A percentile compares a stretch with the other conserved stretches of the same genome.
These are phyloP conservation scores for Ammodytes marinus DNA, from an alignment of 2,113 vertebrate species.

Conservation along the genomic window DNA sequence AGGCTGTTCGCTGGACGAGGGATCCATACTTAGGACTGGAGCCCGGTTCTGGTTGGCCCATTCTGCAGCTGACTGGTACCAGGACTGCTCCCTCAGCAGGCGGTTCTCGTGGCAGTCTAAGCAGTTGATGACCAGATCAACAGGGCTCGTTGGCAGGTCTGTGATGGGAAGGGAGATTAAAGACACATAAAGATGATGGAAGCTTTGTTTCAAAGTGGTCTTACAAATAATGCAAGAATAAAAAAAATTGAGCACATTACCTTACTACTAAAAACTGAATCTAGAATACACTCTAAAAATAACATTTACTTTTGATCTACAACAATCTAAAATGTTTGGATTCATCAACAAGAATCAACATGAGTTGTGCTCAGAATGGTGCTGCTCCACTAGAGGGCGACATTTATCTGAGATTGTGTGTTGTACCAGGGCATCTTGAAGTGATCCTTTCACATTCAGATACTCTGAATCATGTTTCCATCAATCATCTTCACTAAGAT, in stretches of 20 bases:
- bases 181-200: not conserved
- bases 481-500: not conserved
- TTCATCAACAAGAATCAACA: not conserved
- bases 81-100: conserved; percentile 91
- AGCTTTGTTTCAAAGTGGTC: not conserved
- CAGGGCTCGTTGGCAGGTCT: conserved; percentile 92
- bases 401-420: conserved; percentile 36
- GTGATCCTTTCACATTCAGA: not conserved
- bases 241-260: not conserved
- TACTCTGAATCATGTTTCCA: not conserved
- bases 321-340: not conserved
- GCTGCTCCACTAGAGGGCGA: conserved; percentile 73
- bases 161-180: conserved; percentile 27
- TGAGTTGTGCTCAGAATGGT: not conserved
- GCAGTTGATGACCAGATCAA: conserved; percentile 96
- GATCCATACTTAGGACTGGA: conserved; percentile 93
- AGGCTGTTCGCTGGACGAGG: conserved; percentile 85
- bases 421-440: conserved; percentile 1
- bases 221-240: not conserved
- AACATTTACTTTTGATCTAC: not conserved
- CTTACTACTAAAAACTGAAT: not conserved
- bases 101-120: conserved; percentile 93
- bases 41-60: conserved; percentile 96
- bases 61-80: conserved; percentile 92
- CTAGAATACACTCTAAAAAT: not conserved